A percentile compares a stretch with the other conserved stretches of the same genome.
Evolutionary conservation across 2,113 vertebrate species (phyloP).

Genomic region (Brachionichthys hirsutus): DNA sequence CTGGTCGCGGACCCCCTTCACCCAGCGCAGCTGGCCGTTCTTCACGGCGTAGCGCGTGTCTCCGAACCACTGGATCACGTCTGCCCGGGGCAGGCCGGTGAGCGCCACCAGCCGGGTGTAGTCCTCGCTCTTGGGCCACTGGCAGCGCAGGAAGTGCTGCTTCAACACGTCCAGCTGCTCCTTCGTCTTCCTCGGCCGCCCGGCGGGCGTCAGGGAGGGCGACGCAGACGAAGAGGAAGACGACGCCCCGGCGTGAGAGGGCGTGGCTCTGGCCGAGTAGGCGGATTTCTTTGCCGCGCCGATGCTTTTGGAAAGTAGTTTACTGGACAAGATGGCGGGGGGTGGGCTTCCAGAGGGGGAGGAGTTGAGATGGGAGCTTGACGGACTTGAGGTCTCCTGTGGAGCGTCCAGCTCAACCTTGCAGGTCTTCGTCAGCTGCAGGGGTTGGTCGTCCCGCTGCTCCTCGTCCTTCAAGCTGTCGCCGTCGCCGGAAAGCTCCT

Average conservation of each 20-base stretch:
- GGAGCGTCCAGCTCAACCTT: conserved; percentile 54
- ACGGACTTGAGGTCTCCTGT: conserved; percentile 37
- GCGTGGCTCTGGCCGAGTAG: conserved; percentile 60
- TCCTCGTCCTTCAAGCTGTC: conserved; percentile 65
- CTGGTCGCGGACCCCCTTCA: conserved; percentile 78
- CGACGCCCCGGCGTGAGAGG: conserved; percentile 60
- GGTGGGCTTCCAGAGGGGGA: conserved; percentile 63
- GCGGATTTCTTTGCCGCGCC: conserved; percentile 65
- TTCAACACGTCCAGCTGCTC: conserved; percentile 87
- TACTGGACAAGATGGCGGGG: conserved; percentile 55
- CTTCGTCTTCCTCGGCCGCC: conserved; percentile 86
- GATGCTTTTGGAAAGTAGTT: conserved; percentile 58
- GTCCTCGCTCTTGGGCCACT: conserved; percentile 88
- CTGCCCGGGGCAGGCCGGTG: conserved; percentile 85
- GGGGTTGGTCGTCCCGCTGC: conserved; percentile 63
- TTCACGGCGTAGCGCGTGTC: conserved; percentile 91
- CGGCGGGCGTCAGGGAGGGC: conserved; percentile 75
- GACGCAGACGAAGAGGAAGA: conserved; percentile 68
- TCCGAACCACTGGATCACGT: conserved; percentile 93
- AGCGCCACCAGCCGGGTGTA: conserved; percentile 84
- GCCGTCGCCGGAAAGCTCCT: conserved; percentile 63
- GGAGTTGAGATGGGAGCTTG: conserved; percentile 50
- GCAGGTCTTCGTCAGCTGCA: conserved; percentile 63
- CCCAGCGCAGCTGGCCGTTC: conserved; percentile 89
- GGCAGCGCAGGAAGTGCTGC: conserved; percentile 85